Evolutionary conservation across 2,888 invertebrate genomes (phyloP).

Genomic region (Netelia melanura): DNA sequence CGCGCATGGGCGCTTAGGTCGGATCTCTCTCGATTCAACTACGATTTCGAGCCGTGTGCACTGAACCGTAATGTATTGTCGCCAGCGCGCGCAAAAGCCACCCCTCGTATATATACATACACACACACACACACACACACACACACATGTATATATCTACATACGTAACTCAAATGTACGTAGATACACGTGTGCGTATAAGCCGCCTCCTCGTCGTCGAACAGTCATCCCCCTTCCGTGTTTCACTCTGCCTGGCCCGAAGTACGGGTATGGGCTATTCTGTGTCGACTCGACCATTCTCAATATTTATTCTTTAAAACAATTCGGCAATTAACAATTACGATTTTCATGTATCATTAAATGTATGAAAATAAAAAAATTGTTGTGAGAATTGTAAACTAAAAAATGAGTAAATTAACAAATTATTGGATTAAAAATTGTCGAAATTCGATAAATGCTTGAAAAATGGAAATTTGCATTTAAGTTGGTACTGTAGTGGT

Average conservation of each 20-base stretch:
- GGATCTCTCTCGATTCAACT: slow-evolving; percentile 73
- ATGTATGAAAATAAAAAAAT: too few relatives aligned
- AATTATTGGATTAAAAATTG: too few relatives aligned
- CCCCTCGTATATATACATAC: slow-evolving; percentile 69
- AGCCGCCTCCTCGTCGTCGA: slow-evolving; percentile 35
- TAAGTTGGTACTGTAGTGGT: too few relatives aligned
- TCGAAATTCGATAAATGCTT: too few relatives aligned
- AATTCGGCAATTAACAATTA: too few relatives aligned
- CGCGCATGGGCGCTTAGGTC: slow-evolving; percentile 60
- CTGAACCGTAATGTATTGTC: slow-evolving; percentile 82
- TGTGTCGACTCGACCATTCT: too few relatives aligned
- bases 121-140: background rate
- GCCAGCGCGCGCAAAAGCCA: slow-evolving; percentile 66
- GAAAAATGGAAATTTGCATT: too few relatives aligned
- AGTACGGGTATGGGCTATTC: background rate
- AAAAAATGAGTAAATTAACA: too few relatives aligned
- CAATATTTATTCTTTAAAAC: too few relatives aligned
- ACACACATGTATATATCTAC: background rate
- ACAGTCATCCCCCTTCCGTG: slow-evolving; percentile 67
- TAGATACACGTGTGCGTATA: background rate
- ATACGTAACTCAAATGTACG: background rate
- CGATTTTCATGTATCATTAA: too few relatives aligned
- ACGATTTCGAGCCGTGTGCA: slow-evolving; percentile 76
- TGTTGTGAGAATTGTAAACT: too few relatives aligned
- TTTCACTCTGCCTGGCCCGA: slow-evolving; percentile 62